Evolutionary conservation across 2,888 invertebrate species (phyloP), one percentile per base, ranked within the genome.

Genomic region (Thymelicus acteon): DNA sequence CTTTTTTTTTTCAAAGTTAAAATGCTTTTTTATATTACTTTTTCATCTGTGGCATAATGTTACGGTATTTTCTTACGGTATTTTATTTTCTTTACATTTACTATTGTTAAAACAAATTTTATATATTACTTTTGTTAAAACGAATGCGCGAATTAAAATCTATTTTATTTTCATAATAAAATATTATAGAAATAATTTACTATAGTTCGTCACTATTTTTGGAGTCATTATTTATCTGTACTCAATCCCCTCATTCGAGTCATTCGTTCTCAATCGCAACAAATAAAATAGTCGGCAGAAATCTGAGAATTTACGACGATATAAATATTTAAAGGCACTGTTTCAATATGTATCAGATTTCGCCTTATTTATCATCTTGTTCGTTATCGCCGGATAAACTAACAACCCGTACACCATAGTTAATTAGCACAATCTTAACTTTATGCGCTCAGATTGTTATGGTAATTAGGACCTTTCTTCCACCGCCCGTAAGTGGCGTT

Each of bases 341-440:
- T 80, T 79, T 80, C 75, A 76, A 75, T 82, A 82, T 79, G 78
- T 85, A 83, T 85, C 84, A 78, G 82, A 80, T 81, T 80, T 82
- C 72, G 79, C 80, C 76, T 81, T 84, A 84, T 85, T 85, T 84
- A 85, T 82, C 72, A 78, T 80, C 82, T 78, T 79, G 80, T 77
- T 57, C 73, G 75, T 78, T 85, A 82, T 83, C 83, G 73, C 44
- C 47, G 80, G 84, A 87, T 86, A 85, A 85, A 79, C 79, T 79
- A 81, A 85, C 84, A 85, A 79, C 80, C 81, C 76, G 74, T 80
- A 80, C 79, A 80, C 83, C 85, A 85, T 82, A 84, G 85, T 92
- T 92, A 92, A 92, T 92, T 92, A 92, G 87, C 88, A 85, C 87
- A 88, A 90, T 90, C 91, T 89, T 83, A 87, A 89, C 84, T 92